These are phyloP conservation scores for Grallaria varia DNA, from an alignment of 2,113 vertebrate species.

Conservation along the genomic window DNA sequence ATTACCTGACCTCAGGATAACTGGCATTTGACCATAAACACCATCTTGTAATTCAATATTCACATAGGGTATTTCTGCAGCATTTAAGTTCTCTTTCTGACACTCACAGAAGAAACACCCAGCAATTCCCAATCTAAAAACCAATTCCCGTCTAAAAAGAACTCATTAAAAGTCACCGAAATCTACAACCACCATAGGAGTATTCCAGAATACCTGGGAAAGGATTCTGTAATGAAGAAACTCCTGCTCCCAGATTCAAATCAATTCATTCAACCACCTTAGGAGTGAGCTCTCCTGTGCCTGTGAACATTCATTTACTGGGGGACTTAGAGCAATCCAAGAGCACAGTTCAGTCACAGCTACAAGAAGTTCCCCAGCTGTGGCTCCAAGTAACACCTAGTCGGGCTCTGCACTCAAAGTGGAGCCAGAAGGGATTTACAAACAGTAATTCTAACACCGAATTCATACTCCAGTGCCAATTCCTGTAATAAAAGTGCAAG, in stretches of 20 bases:
- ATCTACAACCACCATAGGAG: fast-evolving
- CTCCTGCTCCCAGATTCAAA: neutral
- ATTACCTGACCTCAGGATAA: neutral
- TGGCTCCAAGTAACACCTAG: neutral
- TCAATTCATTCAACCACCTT: neutral
- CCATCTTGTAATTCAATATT: neutral
- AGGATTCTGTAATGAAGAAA: neutral
- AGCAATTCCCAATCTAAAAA: neutral
- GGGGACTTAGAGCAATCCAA: neutral
- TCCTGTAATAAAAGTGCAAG: neutral
- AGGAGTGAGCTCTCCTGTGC: neutral
- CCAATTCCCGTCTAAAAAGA: neutral
- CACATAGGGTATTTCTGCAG: neutral
- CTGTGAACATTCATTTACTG: neutral
- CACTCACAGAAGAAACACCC: neutral
- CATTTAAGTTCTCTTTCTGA: neutral
- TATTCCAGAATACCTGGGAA: neutral
- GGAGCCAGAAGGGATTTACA: neutral
- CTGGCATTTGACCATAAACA: neutral
- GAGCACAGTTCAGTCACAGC: neutral
- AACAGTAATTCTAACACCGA: neutral
- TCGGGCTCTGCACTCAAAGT: neutral
- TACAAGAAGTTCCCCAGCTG: neutral
- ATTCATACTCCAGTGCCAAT: neutral
- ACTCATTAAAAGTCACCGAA: neutral